Percentiles rank a stretch among this genome's conserved stretches.
phyloP scores from a whole-genome alignment of 2,113 vertebrate species.

The Cavia aperea region DNA sequence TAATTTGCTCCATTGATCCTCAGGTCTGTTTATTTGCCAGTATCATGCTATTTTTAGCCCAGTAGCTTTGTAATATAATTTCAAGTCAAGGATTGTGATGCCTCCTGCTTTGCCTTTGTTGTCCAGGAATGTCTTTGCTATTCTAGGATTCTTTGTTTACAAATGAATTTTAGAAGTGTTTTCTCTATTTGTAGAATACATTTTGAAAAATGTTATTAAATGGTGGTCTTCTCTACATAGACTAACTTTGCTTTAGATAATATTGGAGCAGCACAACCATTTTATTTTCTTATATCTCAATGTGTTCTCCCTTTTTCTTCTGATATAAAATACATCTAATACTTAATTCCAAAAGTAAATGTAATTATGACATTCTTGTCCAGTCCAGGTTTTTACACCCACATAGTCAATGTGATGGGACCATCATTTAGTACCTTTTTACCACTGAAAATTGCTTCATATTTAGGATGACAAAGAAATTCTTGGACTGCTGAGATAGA shows the following conservation, averaged over 20 bases:
- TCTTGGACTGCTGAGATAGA: not conserved
- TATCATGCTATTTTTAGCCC: too few species aligned
- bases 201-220: conserved; percentile 43
- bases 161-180: too few species aligned
- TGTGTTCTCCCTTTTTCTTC: not conserved
- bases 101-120: too few species aligned
- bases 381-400: not conserved
- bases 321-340: not conserved
- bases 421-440: conserved; percentile 20
- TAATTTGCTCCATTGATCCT: too few species aligned
- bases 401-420: not conserved
- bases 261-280: not conserved
- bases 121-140: too few species aligned
- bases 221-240: conserved; percentile 4
- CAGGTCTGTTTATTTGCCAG: too few species aligned
- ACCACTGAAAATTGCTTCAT: conserved; percentile 20
- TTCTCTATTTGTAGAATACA: not conserved
- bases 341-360: conserved; percentile 37
- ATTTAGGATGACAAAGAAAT: conserved; percentile 45
- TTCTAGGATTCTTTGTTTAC: too few species aligned
- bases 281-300: not conserved
- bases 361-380: conserved; percentile 27
- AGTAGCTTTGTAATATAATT: too few species aligned
- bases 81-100: too few species aligned
- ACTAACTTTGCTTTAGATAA: conserved; percentile 47